Conservation (phyloP, 2,113 vertebrate genomes). For the Melanotaenia duboulayi region DNA sequence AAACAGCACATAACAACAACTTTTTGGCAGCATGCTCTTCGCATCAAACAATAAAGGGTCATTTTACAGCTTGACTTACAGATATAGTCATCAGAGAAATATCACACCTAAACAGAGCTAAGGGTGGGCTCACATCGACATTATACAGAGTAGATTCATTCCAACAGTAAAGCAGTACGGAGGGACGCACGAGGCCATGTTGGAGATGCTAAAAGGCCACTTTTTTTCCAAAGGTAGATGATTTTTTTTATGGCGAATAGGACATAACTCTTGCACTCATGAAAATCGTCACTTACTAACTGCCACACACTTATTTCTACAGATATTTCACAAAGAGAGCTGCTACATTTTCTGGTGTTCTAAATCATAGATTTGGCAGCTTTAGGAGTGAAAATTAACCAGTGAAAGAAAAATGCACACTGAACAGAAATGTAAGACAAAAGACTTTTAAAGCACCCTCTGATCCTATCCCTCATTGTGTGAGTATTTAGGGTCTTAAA, state of each 20-base stretch:
- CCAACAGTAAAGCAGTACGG: constrained; percentile 68
- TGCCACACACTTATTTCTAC: constrained; percentile 29
- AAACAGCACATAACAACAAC: constrained; percentile 54
- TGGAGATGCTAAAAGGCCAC: constrained; percentile 80
- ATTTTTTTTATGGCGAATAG: constrained; percentile 54
- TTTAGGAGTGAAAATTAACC: constrained; percentile 59
- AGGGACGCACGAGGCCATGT: constrained; percentile 68
- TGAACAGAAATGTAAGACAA: constrained; percentile 31
- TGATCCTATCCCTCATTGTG: constrained; percentile 53
- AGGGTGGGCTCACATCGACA: constrained; percentile 56
- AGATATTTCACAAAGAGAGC: constrained; percentile 52
- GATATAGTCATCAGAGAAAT: constrained; percentile 51
- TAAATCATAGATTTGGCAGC: constrained; percentile 69
- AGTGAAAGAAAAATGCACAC: constrained; percentile 55
- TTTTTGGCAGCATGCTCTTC: constrained; percentile 75
- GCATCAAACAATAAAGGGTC: constrained; percentile 53
- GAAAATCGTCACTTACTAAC: constrained; percentile 50
- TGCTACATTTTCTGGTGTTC: constrained; percentile 66
- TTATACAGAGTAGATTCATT: constrained; percentile 65
- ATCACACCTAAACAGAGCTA: constrained; percentile 66
- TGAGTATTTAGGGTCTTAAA: constrained; percentile 58
- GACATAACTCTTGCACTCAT: constrained; percentile 45
- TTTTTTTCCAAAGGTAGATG: constrained; percentile 66
- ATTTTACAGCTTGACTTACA: constrained; percentile 47
- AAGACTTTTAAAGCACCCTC: constrained; percentile 59